A percentile compares a stretch with the other conserved stretches of the same genome.
Conservation (phyloP, 2,113 vertebrate species). For the Cololabis saira region DNA sequence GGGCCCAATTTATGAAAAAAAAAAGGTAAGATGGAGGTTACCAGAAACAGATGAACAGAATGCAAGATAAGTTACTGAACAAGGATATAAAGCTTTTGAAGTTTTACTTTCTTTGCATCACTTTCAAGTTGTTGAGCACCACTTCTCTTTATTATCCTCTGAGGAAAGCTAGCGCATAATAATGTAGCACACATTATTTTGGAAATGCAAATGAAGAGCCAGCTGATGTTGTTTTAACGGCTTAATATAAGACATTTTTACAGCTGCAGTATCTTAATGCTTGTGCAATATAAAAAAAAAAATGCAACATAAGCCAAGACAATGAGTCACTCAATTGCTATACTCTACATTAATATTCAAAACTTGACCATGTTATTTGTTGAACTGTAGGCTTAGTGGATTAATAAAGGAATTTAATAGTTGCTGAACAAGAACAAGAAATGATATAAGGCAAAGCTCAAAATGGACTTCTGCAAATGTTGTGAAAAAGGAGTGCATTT, state of each 20-base stretch:
- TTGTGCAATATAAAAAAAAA: not conserved
- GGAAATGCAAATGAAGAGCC: constrained; percentile 23
- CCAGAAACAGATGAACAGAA: constrained; percentile 7
- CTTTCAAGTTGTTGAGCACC: constrained; percentile 19
- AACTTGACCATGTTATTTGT: constrained; percentile 17
- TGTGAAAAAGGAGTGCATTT: not conserved
- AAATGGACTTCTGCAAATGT: not conserved
- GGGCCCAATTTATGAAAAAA: not conserved
- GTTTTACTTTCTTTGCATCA: constrained; percentile 13
- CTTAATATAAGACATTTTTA: constrained; percentile 9
- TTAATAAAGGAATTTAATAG: not conserved
- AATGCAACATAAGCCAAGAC: constrained; percentile 15
- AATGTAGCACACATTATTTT: constrained; percentile 27
- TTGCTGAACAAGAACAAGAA: not conserved
- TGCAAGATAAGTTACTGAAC: constrained; percentile 20
- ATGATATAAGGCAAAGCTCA: not conserved
- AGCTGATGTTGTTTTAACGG: constrained; percentile 5
- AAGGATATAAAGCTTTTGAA: constrained; percentile 26
- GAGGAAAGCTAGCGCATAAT: constrained; percentile 26
- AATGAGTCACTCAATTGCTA: constrained; percentile 2
- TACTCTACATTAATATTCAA: not conserved
- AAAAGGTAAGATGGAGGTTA: not conserved
- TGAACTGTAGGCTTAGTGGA: constrained; percentile 1
- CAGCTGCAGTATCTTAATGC: constrained; percentile 13
- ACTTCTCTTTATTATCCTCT: constrained; percentile 21